These are phyloP conservation scores for Eupsilia transversa DNA, from an alignment of 2,888 invertebrate genomes.

Conservation along the genomic window DNA sequence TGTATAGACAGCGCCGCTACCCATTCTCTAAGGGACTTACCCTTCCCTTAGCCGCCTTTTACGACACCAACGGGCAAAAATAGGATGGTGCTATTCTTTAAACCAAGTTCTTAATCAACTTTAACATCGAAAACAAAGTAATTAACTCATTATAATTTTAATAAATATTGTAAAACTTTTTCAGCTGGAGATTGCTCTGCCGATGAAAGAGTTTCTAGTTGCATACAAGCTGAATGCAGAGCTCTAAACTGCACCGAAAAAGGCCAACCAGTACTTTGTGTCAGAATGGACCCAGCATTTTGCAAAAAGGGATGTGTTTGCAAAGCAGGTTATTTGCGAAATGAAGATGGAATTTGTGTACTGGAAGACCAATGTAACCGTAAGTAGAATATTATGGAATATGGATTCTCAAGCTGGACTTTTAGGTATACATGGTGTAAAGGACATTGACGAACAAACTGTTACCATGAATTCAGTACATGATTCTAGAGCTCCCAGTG, in stretches of 20 bases:
- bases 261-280: conserved; percentile 51
- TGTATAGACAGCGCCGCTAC: too few relatives aligned
- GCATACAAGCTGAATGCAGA: conserved; percentile 65
- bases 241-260: conserved; percentile 60
- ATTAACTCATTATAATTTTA: background rate
- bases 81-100: too few relatives aligned
- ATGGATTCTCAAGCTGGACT: background rate
- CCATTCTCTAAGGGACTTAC: too few relatives aligned
- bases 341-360: conserved; percentile 38
- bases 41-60: too few relatives aligned
- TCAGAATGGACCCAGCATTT: conserved; percentile 24
- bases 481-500: too few relatives aligned
- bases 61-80: too few relatives aligned
- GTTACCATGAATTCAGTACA: too few relatives aligned
- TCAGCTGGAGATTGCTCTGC: conserved; percentile 49
- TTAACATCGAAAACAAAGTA: too few relatives aligned
- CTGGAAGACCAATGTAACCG: conserved; percentile 41
- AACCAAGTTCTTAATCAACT: too few relatives aligned
- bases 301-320: conserved; percentile 52
- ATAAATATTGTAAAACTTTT: conserved; percentile 9
- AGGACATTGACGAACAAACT: background rate
- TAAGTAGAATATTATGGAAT: conserved; percentile 7
- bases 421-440: background rate
- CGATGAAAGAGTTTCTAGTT: conserved; percentile 63
- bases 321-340: conserved; percentile 39